Evolutionary conservation across 2,113 vertebrate genomes (phyloP).

Genomic region (Ivindomyrus marchei): DNA sequence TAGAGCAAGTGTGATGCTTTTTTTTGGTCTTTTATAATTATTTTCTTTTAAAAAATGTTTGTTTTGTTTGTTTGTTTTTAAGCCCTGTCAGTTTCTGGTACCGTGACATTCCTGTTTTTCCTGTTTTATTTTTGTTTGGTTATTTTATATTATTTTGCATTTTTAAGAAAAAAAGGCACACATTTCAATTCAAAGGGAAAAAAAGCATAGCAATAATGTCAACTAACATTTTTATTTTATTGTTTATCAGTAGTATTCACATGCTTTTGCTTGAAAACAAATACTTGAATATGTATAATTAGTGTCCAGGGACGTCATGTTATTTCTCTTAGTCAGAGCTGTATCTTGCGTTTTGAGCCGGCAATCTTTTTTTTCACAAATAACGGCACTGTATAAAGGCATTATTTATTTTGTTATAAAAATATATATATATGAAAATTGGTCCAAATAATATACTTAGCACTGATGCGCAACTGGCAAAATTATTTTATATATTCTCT

Average conservation of each 20-base stretch:
- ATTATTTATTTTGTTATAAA: constrained; percentile 92
- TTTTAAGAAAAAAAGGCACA: constrained; percentile 64
- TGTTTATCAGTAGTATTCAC: constrained; percentile 79
- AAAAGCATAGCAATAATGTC: constrained; percentile 71
- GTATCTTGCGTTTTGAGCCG: constrained; percentile 95
- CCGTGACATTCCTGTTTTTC: constrained; percentile 70
- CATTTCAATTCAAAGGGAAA: constrained; percentile 71
- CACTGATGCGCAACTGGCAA: constrained; percentile 72
- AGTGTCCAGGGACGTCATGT: constrained; percentile 75
- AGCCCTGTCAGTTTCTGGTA: constrained; percentile 64
- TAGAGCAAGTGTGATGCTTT: constrained; percentile 48
- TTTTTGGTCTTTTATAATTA: constrained; percentile 40
- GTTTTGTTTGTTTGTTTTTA: constrained; percentile 38
- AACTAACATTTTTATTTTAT: constrained; percentile 73
- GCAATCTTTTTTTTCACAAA: constrained; percentile 81
- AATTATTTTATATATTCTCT: constrained; percentile 77
- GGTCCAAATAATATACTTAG: constrained; percentile 74
- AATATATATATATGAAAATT: constrained; percentile 82
- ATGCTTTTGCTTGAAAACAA: constrained; percentile 77
- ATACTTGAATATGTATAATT: constrained; percentile 73
- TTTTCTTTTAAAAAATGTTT: constrained; percentile 50
- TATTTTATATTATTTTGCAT: constrained; percentile 57
- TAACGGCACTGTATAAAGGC: constrained; percentile 80
- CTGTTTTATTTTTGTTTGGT: constrained; percentile 53
- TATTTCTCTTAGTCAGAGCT: constrained; percentile 81